Base-by-base conservation (phyloP, 2,888 invertebrate species). In the Prosopocoilus inquinatus region DNA sequence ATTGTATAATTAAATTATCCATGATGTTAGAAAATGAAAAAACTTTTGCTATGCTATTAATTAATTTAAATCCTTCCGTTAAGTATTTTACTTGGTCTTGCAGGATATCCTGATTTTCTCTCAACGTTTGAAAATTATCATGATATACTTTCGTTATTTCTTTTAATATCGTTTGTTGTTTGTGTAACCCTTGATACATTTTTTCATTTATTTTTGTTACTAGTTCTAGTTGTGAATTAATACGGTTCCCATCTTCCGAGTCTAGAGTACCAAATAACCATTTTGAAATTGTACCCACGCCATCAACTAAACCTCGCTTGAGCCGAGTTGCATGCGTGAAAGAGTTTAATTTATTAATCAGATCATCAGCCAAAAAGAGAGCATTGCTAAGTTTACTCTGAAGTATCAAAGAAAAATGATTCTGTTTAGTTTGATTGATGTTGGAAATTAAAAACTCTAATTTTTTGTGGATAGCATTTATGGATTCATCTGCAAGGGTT, bases 81-180 rank as follows among this genome's bases (percentile, higher is more conserved):
- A 52, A 32, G 7, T 47, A n/a, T 15, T 15, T 53, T n/a, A 53
- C n/a, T 12, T 53, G 47, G 1, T 16, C 4, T 2, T 34, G n/a
- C 7, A 53, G 15, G 16, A 41, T 35, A 9, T 53, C 35, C 34
- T 53, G 47, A n/a, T 53, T 43, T n/a, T 13, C 16, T 13, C 48
- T 41, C 16, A 47, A 43, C n/a, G 13, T 43, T 15, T 49, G 36
- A 20, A 54, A 49, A 2, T 15, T 28, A 2, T 44, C 20, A 9
- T 43, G 9, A 13, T 47, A 54, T 36, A 49, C 44, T 9, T 1
- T n/a, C 11, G 35, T 11, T 12, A 50, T 34, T 34, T 50, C 50
- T n/a, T 44, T 50, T 43, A 50, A 34, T 9, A 50, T 16, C 36
- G 43, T 44, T 43, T 50, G 50, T 34, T 50, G 50, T 9, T 44